These are phyloP conservation scores for Nasua narica DNA, from an alignment of 2,797 vertebrate genomes.

Conservation along the genomic window DNA sequence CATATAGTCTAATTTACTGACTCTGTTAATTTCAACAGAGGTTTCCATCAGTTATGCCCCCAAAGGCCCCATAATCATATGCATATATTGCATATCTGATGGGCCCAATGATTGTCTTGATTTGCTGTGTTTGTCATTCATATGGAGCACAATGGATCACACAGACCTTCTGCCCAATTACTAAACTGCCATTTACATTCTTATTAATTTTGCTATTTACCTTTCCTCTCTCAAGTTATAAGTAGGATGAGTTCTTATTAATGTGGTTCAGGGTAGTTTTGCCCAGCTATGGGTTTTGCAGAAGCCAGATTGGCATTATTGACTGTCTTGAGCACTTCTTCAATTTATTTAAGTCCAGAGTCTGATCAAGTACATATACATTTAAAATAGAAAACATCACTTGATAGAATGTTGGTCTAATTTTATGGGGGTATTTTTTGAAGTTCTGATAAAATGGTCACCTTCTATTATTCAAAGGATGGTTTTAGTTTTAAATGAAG, in stretches of 20 bases:
- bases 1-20: background rate
- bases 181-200: background rate
- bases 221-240: background rate
- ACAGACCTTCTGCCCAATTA: background rate
- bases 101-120: background rate
- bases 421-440: background rate
- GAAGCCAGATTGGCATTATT: background rate
- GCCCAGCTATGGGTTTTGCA: background rate
- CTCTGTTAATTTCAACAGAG: background rate
- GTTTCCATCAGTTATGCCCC: background rate
- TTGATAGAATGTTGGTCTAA: background rate
- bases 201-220: background rate
- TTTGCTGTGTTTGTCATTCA: background rate
- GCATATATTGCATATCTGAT: background rate
- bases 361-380: background rate
- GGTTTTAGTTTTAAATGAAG: background rate
- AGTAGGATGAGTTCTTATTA: background rate
- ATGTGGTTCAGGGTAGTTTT: background rate
- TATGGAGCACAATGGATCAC: background rate
- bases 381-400: background rate
- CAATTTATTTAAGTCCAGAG: background rate
- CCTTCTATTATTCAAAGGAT: background rate
- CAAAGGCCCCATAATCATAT: background rate
- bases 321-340: background rate
- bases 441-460: background rate